Base-by-base conservation (phyloP, 2,113 vertebrate genomes). In the Syngnathus typhle region DNA sequence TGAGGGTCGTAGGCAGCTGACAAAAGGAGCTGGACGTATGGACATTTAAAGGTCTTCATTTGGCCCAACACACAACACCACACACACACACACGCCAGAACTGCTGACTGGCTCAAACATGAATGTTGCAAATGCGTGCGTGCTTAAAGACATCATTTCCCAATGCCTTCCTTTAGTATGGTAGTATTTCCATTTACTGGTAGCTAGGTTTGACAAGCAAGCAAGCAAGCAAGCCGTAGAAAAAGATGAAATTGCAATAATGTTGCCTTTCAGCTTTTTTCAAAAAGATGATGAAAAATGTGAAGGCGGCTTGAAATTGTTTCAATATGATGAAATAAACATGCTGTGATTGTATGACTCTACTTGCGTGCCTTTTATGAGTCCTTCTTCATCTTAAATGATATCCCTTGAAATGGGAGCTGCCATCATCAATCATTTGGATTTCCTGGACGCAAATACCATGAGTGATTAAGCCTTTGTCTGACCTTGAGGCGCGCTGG, bases 381-480 rank as follows among this genome's bases (percentile, higher is more conserved):
- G 27, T 51, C 49, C n/a, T 7, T 51, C 5, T 13, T 46, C 12
- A 46, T 51, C 49, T n/a, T 9, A 2, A 51, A 21, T 19, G 47
- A 19, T 51, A n/a, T 6, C 49, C 8, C n/a, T 51, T 51, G n/a
- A n/a, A 51, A 10, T 19, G 9, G 49, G 49, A 51, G 49, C 49
- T 9, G 49, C 19, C 13, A 12, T 1, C 27, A 32, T 32, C 27
- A 32, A 32, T 32, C 27, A 32, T 52, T 5, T 52, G 9, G 1
- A 55, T 36, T 32, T 58, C 55, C 55, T 81, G 60, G 39, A 12
- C 21, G 21, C 27, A 69, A 5, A 13, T 68, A 6, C n/a, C 6
- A 58, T 64, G 36, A 10, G 23, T 51, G 27, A 4, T 39, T n/a
- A 15, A 51, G 13, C 10, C 49, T 69, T 73, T 5, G 7, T 12